Base-by-base conservation (phyloP, 2,797 vertebrate species). In the Anguilla obscura region DNA sequence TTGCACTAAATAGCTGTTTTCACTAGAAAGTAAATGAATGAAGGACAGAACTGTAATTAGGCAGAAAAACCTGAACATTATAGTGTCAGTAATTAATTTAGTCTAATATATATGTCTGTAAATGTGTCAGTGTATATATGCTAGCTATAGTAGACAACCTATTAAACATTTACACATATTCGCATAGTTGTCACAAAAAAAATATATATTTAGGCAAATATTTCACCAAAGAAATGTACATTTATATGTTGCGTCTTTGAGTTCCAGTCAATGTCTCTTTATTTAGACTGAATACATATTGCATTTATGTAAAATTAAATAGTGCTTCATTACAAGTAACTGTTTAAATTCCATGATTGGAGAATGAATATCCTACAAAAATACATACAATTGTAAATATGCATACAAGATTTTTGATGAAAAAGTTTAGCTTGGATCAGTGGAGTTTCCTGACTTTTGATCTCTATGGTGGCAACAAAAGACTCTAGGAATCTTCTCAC, bases 381-480 rank as follows among this genome's bases (percentile, higher is more conserved):
- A 50, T 50, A 82, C 50, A 24, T 24, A 82, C 9, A 76, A 76
- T 45, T 33, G 21, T 21, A 82, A 48, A 82, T 82, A 36, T 82
- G 33, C 45, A 48, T 9, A 48, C 18, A 21, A 12, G 18, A 40
- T 76, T 40, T 36, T 76, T 71, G 14, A 40, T 36, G 33, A 40
- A 12, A 76, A 21, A 16, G 74, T 18, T 76, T 16, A 76, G 74
- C 12, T 40, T 40, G 74, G 30, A 18, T 40, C 74, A 18, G 74
- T 0, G 14, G 3, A 1, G 21, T 14, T n/a, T 84, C 45, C 48
- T 0, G 56, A 60, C 18, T 76, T 45, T 36, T 88, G 82, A 9
- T 48, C 85, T n/a, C 48, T 90, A 84, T 90, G 94, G 87, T 88
- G 88, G 76, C 89, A 71, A 1, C 91, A 93, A 18, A 88, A 40